These are phyloP conservation scores for Teleiodes luculella DNA, from an alignment of 2,888 invertebrate species.

Conservation along the genomic window DNA sequence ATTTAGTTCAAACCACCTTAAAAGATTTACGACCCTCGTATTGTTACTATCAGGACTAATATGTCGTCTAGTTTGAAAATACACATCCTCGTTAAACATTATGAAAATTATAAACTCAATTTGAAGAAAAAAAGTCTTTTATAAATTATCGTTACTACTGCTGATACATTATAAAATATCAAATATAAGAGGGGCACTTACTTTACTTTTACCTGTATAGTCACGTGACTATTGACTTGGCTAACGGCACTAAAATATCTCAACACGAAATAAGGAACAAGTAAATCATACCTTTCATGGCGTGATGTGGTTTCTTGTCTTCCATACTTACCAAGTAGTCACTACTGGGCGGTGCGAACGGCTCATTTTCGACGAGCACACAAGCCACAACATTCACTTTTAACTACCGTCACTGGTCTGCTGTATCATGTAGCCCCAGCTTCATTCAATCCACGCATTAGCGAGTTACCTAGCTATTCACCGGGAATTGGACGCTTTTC, in stretches of 20 bases:
- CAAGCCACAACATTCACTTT: slow-evolving; percentile 54
- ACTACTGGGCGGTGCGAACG: neutral
- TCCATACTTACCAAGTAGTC: slow-evolving; percentile 47
- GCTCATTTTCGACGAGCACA: slow-evolving; percentile 23
- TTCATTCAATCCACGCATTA: slow-evolving; percentile 48
- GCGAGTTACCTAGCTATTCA: slow-evolving; percentile 57
- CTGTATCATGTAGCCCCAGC: slow-evolving; percentile 46
- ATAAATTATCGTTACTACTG: too few relatives aligned
- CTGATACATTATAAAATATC: too few relatives aligned
- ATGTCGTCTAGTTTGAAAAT: too few relatives aligned
- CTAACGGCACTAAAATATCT: neutral
- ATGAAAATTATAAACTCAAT: too few relatives aligned
- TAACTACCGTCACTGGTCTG: slow-evolving; percentile 47
- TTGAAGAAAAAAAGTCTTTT: too few relatives aligned
- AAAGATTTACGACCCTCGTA: too few relatives aligned
- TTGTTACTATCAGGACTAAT: too few relatives aligned
- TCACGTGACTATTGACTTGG: too few relatives aligned
- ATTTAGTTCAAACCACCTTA: too few relatives aligned
- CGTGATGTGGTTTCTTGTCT: slow-evolving; percentile 24
- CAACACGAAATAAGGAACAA: neutral
- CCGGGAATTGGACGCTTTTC: slow-evolving; percentile 62
- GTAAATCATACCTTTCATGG: slow-evolving; percentile 5
- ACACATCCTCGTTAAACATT: too few relatives aligned
- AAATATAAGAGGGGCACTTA: too few relatives aligned
- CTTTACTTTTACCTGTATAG: too few relatives aligned